Base-by-base conservation (phyloP, 2,888 invertebrate species). In the Oscheius onirici region DNA sequence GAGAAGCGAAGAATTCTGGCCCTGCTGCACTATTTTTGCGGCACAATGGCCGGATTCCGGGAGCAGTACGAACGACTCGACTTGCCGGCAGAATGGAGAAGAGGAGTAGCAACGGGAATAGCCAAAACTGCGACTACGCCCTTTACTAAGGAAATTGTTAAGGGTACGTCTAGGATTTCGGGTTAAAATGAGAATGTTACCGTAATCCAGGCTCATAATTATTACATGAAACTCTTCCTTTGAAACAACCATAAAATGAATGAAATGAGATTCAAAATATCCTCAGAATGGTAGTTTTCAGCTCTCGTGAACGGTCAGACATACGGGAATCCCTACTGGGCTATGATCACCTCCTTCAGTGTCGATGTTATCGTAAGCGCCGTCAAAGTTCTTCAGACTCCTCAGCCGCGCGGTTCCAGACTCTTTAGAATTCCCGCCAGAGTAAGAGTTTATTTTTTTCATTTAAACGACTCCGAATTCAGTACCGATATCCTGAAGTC, bases 281-380 rank as follows among this genome's bases (percentile, higher is more conserved):
- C n/a, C n/a, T n/a, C n/a, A n/a, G n/a, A 61, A 61, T 24, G 8
- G 8, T 20, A 15, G 17, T 43, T 58, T 78, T 44, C 75, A 78
- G 78, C 44, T 34, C 24, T 75, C 20, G 15, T 60, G 11, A 43
- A 65, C 13, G 63, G 69, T 0, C 34, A 20, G 52, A 61, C 41
- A 71, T 73, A 44, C 76, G 74, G 6, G 73, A 52, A 55, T 49
- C 49, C 46, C 2, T 63, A 28, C 34, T 81, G 79, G 79, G 74
- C 51, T 0, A 55, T 78, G 11, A 57, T 81, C 55, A 78, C 76
- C 0, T 72, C 74, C 20, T 81, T 74, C 58, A 73, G 77, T 69
- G 40, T 76, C 0, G 20, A 10, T 0, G 69, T 55, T 3, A 46
- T 81, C 28, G 60, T 70, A 26, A 41, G 63, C 2, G 74, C 76